Conservation (phyloP, 2,797 vertebrate species). For the Anniella stebbinsi region DNA sequence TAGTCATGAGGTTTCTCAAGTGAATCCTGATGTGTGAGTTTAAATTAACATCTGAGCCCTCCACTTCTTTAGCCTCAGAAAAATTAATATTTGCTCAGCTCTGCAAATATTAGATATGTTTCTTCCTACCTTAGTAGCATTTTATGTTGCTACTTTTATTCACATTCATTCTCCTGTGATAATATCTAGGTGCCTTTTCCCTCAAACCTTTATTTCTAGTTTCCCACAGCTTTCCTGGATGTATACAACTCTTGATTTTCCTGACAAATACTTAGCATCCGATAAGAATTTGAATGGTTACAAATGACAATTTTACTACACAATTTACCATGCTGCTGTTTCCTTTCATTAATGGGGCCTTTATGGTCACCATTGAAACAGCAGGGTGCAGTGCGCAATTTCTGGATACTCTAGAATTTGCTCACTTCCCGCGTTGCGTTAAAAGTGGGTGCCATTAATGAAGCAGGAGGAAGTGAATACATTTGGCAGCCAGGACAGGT, state of each 20-base stretch:
- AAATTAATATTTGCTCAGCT: conserved; percentile 19
- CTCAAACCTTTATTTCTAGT: not conserved
- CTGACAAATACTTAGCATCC: not conserved
- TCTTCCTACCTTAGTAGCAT: not conserved
- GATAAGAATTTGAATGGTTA: not conserved
- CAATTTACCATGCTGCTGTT: not conserved
- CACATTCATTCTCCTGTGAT: not conserved
- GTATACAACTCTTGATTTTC: not conserved
- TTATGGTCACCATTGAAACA: no score
- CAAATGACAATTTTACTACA: not conserved
- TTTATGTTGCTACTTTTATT: not conserved
- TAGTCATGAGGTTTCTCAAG: conserved; percentile 7
- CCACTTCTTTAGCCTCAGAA: not conserved
- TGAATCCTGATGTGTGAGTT: conserved; percentile 14
- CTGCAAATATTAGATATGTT: conserved; percentile 10
- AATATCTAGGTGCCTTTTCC: not conserved
- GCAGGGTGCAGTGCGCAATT: no score
- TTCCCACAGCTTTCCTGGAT: not conserved
- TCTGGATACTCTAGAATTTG: no score
- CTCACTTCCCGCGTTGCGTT: no score
- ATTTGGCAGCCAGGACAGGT: no score
- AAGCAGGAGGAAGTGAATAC: no score
- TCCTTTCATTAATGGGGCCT: no score
- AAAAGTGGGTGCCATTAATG: no score
- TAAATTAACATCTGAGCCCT: conserved; percentile 31